Evolutionary conservation across 2,113 vertebrate genomes (phyloP).

Genomic region (Micronycteris hirsuta): DNA sequence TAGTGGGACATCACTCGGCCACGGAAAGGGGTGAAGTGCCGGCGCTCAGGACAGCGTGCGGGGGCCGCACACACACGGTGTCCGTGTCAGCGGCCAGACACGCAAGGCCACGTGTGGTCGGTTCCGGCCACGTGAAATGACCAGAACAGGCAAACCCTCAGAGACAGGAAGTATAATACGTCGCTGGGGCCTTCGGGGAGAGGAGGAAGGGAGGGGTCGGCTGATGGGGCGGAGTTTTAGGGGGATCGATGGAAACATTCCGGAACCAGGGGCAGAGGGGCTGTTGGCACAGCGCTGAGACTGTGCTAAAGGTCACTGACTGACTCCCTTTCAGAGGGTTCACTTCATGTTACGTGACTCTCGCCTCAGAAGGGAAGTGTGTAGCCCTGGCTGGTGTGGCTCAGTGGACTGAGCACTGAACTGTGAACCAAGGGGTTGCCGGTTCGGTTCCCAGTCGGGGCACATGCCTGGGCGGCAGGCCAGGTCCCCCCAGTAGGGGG

Average conservation of each 20-base stretch:
- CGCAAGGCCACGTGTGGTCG: neutral
- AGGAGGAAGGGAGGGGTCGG: neutral
- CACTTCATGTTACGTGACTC: neutral
- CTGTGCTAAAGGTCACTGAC: neutral
- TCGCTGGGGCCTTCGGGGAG: too few species aligned
- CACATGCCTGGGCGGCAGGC: too few species aligned
- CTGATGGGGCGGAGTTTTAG: neutral
- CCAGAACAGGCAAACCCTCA: neutral
- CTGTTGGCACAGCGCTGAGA: accelerated
- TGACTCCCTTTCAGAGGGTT: neutral
- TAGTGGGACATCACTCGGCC: accelerated
- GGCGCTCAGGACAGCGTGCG: accelerated
- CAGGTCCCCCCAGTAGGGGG: too few species aligned
- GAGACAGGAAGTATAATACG: too few species aligned
- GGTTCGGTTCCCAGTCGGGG: too few species aligned
- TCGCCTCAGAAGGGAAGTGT: neutral
- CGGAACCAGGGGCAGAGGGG: too few species aligned
- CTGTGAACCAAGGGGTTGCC: too few species aligned
- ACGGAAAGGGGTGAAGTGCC: accelerated
- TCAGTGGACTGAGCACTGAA: too few species aligned
- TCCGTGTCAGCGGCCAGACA: neutral
- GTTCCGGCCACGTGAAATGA: neutral
- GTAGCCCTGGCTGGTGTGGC: too few species aligned
- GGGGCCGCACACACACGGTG: neutral
- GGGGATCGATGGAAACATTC: too few species aligned